A percentile compares a stretch with the other conserved stretches of the same genome.
Evolutionary conservation across 2,888 invertebrate genomes (phyloP).

Genomic region (Cataglyphis cursor): DNA sequence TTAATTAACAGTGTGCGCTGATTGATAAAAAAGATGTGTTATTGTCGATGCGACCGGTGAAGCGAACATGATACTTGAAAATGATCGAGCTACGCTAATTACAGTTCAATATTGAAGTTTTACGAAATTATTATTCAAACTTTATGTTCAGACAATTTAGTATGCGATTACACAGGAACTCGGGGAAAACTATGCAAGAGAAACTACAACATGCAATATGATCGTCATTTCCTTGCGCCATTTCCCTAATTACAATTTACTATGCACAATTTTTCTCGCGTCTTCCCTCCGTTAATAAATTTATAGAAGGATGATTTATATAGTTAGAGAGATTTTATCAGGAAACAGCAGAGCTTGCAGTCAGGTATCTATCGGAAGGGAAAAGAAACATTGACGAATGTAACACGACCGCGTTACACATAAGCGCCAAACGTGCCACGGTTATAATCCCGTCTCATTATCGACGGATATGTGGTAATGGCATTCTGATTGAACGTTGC

Average conservation of each 20-base stretch:
- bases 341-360: neutral
- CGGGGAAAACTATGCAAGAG: neutral
- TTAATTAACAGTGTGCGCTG: conserved; percentile 18
- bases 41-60: neutral
- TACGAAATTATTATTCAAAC: neutral
- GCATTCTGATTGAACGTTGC: conserved; percentile 58
- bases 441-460: conserved; percentile 44
- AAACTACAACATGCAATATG: neutral
- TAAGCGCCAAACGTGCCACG: conserved; percentile 46
- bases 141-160: conserved; percentile 13
- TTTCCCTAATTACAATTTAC: conserved; percentile 11
- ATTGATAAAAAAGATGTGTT: neutral
- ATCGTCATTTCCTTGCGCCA: neutral
- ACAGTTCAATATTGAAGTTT: neutral
- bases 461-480: conserved; percentile 50
- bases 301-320: neutral
- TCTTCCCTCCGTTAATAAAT: neutral
- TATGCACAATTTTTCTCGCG: neutral
- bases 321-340: neutral
- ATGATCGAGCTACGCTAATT: conserved; percentile 18
- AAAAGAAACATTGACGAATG: conserved; percentile 30
- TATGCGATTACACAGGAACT: neutral
- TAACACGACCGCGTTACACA: conserved; percentile 32
- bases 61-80: conserved; percentile 8
- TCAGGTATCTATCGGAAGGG: conserved; percentile 20